Base-by-base conservation (phyloP, 2,113 vertebrate genomes). In the Condylura cristata region DNA sequence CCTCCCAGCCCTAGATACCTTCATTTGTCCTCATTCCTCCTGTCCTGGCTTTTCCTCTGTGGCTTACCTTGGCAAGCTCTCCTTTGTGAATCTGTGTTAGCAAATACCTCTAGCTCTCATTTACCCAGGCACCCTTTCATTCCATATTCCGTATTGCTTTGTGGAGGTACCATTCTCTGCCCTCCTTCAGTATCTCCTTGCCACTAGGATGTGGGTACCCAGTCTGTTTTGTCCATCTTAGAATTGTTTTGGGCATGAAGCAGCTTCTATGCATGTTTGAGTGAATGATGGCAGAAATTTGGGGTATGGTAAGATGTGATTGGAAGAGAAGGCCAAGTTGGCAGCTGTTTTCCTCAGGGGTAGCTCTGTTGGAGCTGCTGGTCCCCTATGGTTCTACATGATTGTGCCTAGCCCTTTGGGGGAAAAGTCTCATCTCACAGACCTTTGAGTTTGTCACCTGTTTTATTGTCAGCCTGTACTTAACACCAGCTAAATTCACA, bases 311-410 rank as follows among this genome's bases (percentile, higher is more conserved):
- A 10, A 51, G 2, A 14, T n/a, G 17, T n/a, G 34, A n/a, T 16
- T 61, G 24, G 51, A 72, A 53, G 56, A 32, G 22, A 30, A 18
- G 9, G 70, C 34, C 22, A 34, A 30, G 26, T 28, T 1, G 58
- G 34, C 6, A 66, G 53, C 60, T 28, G 39, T 74, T 66, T 74
- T 86, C 32, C 26, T 61, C 6, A 3, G 17, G 63, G 22, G 8
- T 51, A 53, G 0, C 0, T 68, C 41, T 0, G 0, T 51, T 39
- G 0, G 1, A 44, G 30, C 13, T 51, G n/a, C 56, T 9, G n/a
- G 16, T 41, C 72, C 0, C 2, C 5, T 6, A 60, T 5, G 48
- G 37, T 53, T 41, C 11, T 65, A 12, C n/a, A n/a, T 2, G 17
- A 68, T 34, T 2, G n/a, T 65, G 9, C 37, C 4, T 8, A 26